phyloP scores from a whole-genome alignment of 1,140 invertebrate species.

The Drosophila tsacasi region DNA sequence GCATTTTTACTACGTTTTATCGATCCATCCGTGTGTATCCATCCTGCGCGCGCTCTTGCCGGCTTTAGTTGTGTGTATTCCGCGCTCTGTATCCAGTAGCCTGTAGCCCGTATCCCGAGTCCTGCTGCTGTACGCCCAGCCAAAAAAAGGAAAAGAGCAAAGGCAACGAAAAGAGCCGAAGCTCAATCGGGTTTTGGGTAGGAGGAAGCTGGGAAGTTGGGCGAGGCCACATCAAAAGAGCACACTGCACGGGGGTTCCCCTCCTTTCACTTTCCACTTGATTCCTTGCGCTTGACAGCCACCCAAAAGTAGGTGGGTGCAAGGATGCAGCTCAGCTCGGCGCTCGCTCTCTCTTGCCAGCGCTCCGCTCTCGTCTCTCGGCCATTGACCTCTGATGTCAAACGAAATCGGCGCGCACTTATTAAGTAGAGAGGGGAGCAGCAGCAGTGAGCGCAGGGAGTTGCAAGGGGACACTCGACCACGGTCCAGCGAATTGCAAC shows the following conservation, averaged over 20 bases:
- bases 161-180: constrained; percentile 35
- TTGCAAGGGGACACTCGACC: constrained; percentile 59
- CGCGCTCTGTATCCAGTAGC: constrained; percentile 8
- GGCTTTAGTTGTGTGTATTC: constrained; percentile 29
- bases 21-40: constrained; percentile 60
- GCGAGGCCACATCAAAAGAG: constrained; percentile 81
- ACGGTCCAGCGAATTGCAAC: constrained; percentile 59
- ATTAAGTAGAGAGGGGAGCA: constrained; percentile 56
- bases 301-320: constrained; percentile 37
- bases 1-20: constrained; percentile 84
- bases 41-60: constrained; percentile 12
- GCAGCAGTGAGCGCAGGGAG: not conserved
- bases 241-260: constrained; percentile 32
- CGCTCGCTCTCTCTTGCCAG: constrained; percentile 47
- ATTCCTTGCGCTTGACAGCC: constrained; percentile 81
- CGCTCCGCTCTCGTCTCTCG: constrained; percentile 37
- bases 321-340: constrained; percentile 40
- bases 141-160: constrained; percentile 57
- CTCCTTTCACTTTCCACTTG: constrained; percentile 81
- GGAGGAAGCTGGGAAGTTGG: constrained; percentile 33
- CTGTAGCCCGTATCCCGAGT: constrained; percentile 21
- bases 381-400: constrained; percentile 82
- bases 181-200: constrained; percentile 7
- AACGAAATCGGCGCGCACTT: constrained; percentile 79
- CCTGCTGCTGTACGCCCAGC: constrained; percentile 75